Evolutionary conservation across 2,797 vertebrate genomes (phyloP).

Genomic region (Melanotaenia trifasciata): DNA sequence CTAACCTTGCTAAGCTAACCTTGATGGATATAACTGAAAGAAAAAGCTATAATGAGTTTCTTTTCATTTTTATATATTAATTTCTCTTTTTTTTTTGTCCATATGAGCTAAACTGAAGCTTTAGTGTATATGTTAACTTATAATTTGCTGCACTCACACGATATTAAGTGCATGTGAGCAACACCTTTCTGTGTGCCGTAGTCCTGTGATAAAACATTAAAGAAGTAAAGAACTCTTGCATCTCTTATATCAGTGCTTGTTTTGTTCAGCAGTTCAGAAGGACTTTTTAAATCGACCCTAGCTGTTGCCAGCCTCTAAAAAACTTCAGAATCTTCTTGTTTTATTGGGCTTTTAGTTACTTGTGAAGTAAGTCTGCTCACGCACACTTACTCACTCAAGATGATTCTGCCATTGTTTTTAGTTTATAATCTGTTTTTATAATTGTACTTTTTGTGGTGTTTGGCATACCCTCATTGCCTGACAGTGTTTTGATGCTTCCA

Average conservation of each 20-base stretch:
- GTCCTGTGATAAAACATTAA: neutral
- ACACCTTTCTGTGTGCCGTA: neutral
- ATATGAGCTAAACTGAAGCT: neutral
- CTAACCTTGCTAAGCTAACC: neutral
- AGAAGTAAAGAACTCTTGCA: neutral
- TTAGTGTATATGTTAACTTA: conserved; percentile 11
- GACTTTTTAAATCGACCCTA: neutral
- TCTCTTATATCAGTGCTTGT: no score
- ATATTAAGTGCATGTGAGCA: neutral
- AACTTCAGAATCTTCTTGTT: neutral
- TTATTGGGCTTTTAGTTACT: neutral
- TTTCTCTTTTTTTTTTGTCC: neutral
- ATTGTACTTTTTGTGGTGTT: conserved; percentile 22
- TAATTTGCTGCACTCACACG: neutral
- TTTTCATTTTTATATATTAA: neutral
- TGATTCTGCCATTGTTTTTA: neutral
- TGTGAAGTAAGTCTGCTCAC: neutral
- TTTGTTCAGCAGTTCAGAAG: neutral
- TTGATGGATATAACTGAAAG: neutral
- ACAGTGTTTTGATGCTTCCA: conserved; percentile 44
- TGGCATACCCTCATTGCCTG: conserved; percentile 6
- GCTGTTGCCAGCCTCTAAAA: neutral
- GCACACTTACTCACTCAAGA: neutral
- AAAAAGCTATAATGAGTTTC: no score
- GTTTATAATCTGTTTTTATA: neutral